A percentile compares a stretch with the other conserved stretches of the same genome.
These are phyloP conservation scores for Motacilla tschutschensis DNA, from an alignment of 2,113 vertebrate genomes.

Conservation along the genomic window DNA sequence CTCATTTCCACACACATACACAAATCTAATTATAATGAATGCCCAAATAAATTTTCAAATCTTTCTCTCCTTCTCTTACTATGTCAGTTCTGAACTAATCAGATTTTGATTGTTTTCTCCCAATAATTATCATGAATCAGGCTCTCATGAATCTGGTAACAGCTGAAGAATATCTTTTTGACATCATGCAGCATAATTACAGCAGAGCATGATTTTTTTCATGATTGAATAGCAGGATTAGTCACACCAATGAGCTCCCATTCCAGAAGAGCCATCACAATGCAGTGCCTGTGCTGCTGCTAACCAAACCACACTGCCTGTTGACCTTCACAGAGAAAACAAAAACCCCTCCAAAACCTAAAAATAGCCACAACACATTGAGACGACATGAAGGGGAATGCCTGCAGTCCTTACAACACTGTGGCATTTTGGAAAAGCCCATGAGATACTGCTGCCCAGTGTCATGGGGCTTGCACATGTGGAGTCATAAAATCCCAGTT, in stretches of 20 bases:
- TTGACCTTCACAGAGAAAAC: background rate
- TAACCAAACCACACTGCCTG: background rate
- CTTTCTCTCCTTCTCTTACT: background rate
- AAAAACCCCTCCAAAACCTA: background rate
- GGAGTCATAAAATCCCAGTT: background rate
- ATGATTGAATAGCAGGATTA: background rate
- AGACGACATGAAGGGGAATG: background rate
- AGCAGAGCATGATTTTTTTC: background rate
- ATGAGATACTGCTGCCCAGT: background rate
- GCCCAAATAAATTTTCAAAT: background rate
- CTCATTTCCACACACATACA: background rate
- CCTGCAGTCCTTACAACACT: background rate
- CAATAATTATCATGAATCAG: background rate
- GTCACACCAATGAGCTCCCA: background rate
- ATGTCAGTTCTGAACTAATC: background rate
- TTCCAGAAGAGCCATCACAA: background rate
- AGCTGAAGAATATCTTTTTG: conserved; percentile 4
- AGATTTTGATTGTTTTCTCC: background rate
- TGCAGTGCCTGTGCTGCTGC: background rate
- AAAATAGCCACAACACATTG: background rate
- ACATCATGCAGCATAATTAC: background rate
- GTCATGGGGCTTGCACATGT: background rate
- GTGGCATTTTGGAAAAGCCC: background rate
- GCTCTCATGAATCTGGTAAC: background rate
- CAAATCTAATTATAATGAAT: background rate